Base-by-base conservation (phyloP, 2,113 vertebrate genomes). In the Suncus etruscus region DNA sequence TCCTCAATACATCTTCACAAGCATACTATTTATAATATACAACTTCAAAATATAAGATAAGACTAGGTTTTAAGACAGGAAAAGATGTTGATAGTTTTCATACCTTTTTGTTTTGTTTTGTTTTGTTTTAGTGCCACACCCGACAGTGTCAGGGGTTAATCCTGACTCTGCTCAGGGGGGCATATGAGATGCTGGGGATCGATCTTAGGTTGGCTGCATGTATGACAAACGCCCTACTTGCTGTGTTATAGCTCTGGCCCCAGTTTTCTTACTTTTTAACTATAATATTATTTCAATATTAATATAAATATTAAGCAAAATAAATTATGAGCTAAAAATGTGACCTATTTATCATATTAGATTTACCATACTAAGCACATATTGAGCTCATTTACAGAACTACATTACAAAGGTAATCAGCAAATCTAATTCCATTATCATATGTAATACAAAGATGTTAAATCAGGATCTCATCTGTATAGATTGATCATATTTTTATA, bases 261-360 rank as follows among this genome's bases (percentile, higher is more conserved):
- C 39, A 39, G 61, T 92, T 81, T 95, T 61, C 22, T 20, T 8
- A 78, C 87, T 90, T 95, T 91, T 91, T 45, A 89, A 94, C 84
- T 70, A 27, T 58, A 86, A 79, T 87, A 87, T 80, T 86, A 83
- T 83, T 91, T 92, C 65, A 96, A 66, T 93, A 95, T 80, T 93
- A 88, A 24, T 27, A 89, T 47, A 8, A 86, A 65, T 70, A 81
- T 11, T 95, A 91, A 93, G 74, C 91, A 95, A 61, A 61, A 20
- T 61, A 94, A 95, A 92, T 54, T 92, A 73, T 54, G 87, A 90
- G 87, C 0, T 51, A 94, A 39, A 39, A 39, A 92, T 79, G 88
- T 94, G 66, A 14, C 73, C 93, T 83, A 4, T 24, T 45, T 95
- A 54, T 22, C 31, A 29, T 75, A 94, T 94, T 75, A 93, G 63